phyloP scores from a whole-genome alignment of 2,113 vertebrate species.

The Chionis minor region DNA sequence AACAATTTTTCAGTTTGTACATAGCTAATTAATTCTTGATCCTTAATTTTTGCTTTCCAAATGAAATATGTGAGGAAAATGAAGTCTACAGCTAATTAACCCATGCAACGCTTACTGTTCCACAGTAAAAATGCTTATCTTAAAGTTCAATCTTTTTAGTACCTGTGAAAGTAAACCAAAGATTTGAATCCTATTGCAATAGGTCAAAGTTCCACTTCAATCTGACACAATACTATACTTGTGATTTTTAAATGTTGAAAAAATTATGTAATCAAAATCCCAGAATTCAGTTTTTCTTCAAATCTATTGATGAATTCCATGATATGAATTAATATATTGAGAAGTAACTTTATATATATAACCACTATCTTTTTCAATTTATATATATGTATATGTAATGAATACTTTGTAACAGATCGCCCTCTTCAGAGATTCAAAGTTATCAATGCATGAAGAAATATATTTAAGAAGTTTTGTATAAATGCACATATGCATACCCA shows the following conservation, averaged over 20 bases:
- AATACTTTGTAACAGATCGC: not conserved
- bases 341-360: not conserved
- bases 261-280: not conserved
- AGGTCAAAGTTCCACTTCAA: not conserved
- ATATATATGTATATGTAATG: not conserved
- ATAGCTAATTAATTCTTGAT: slow-evolving; percentile 20
- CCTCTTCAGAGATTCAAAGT: not conserved
- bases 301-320: not conserved
- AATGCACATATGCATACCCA: not conserved
- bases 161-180: not conserved
- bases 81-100: slow-evolving; percentile 41
- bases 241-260: not conserved
- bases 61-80: slow-evolving; percentile 48
- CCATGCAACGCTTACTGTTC: not conserved
- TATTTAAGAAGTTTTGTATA: not conserved
- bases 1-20: slow-evolving; percentile 44
- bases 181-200: not conserved
- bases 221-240: not conserved
- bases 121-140: not conserved
- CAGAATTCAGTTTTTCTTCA: not conserved
- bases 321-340: not conserved
- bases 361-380: accelerated
- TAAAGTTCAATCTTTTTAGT: not conserved
- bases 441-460: not conserved
- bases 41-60: slow-evolving; percentile 47